Evolutionary conservation across 2,113 vertebrate species (phyloP), one percentile per base, ranked within the genome.

Genomic region (Tympanuchus pallidicinctus): DNA sequence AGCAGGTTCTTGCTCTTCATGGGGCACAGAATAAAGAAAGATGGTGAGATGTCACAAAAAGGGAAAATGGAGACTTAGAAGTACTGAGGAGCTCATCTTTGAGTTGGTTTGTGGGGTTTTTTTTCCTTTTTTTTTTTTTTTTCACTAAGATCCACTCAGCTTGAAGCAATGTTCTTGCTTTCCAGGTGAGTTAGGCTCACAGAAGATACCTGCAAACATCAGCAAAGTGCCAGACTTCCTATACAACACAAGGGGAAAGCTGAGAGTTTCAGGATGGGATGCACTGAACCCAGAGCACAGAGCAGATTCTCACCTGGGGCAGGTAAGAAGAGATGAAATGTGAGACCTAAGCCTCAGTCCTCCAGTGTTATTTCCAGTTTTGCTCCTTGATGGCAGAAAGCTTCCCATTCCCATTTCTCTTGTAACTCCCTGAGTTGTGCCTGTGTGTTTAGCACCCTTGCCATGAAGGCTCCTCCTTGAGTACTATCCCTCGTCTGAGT

Each of bases 191-290:
- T 10, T 61, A 28, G 65, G 34, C 10, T 73, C 32, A 67, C 45
- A 17, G 0, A 1, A 0, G 0, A 66, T 22, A 42, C 40, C 34
- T 63, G 47, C 47, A 18, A 17, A 30, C 30, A 6, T 2, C 19
- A 42, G 16, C 6, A 28, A 83, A 63, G 59, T 25, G 20, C 17
- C 24, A 32, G 38, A 24, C 2, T 18, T 70, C 20, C 60, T 21
- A n/a, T 25, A 24, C 7, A 7, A 8, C 64, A n/a, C 2, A 45
- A 45, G 48, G 30, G 16, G 36, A 34, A 42, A 12, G 6, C 21
- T 50, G 34, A 78, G 21, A 2, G 52, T 42, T 32, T 78, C 14
- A 12, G 40, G 28, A 71, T 36, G 88, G n/a, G n/a, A 15, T 3
- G 17, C 14, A 43, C 16, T 47, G 54, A 28, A 47, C 30, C 8